These are phyloP conservation scores for Tokudaia tokunoshimensis DNA, from an alignment of 2,797 vertebrate species.

Conservation along the genomic window DNA sequence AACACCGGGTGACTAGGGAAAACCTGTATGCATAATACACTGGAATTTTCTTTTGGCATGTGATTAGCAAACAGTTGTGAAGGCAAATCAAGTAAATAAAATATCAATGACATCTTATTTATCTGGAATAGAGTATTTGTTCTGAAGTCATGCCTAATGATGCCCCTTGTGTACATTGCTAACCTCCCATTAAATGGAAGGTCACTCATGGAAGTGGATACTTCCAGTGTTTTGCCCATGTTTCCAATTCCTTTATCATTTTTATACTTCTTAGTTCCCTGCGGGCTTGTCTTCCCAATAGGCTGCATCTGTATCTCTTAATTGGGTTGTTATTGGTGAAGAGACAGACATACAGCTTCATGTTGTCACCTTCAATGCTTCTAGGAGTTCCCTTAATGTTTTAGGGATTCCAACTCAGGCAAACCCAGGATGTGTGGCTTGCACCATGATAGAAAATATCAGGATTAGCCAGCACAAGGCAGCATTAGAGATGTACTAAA, in stretches of 20 bases:
- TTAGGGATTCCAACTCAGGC: not conserved
- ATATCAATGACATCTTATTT: constrained; percentile 10
- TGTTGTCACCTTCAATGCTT: not conserved
- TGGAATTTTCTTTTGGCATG: constrained; percentile 67
- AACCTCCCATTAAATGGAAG: not conserved
- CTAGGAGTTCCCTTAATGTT: not conserved
- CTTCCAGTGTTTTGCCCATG: not conserved
- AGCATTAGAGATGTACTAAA: not conserved
- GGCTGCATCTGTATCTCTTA: not conserved
- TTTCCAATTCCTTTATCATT: not conserved
- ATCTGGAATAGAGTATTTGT: not conserved
- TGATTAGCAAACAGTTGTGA: constrained; percentile 62
- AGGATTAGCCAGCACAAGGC: not conserved
- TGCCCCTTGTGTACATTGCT: not conserved
- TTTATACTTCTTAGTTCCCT: not conserved
- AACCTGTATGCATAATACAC: constrained; percentile 59
- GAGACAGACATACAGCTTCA: not conserved
- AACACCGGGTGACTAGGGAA: constrained; percentile 69
- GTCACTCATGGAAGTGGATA: constrained; percentile 1
- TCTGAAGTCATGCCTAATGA: constrained; percentile 55
- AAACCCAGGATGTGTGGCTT: not conserved
- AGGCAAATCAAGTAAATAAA: constrained; percentile 70
- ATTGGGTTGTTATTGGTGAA: not conserved
- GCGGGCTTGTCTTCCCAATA: not conserved
- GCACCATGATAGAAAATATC: not conserved